Percentiles rank a stretch among this genome's conserved stretches.
Evolutionary conservation across 2,797 vertebrate species (phyloP).

Genomic region (Alcedo quadribrachys): DNA sequence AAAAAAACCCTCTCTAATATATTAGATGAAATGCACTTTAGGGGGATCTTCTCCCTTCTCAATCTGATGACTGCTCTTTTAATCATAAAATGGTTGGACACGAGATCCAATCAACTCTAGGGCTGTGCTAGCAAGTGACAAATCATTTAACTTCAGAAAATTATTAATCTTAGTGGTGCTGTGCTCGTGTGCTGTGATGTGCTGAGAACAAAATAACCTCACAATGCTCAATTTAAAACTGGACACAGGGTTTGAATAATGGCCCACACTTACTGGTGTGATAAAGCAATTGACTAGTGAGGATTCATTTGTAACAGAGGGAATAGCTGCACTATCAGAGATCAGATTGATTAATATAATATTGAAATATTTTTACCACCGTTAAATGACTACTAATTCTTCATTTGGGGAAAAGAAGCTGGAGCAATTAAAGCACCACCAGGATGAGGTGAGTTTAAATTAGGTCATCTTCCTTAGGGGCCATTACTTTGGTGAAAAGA

Average conservation of each 20-base stretch:
- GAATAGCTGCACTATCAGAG: not conserved
- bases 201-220: conserved; percentile 70
- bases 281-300: not conserved
- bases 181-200: conserved; percentile 58
- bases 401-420: not conserved
- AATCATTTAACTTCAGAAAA: conserved; percentile 69
- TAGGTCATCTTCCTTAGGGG: not conserved
- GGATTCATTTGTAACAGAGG: not conserved
- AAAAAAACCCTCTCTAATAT: not conserved
- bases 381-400: not conserved
- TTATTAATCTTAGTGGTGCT: conserved; percentile 73
- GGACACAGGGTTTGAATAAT: conserved; percentile 29
- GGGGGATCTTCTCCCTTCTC: not conserved
- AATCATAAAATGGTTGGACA: conserved; percentile 43
- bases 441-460: not conserved
- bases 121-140: conserved; percentile 61
- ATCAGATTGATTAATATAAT: not conserved
- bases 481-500: not conserved
- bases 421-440: not conserved
- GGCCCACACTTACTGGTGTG: conserved; percentile 42
- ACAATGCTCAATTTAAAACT: conserved; percentile 63
- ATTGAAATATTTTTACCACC: not conserved
- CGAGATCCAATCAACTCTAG: conserved; percentile 70
- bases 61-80: not conserved
- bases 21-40: conserved; percentile 10